These are phyloP conservation scores for Rhinichthys osculus DNA, from an alignment of 2,797 vertebrate genomes.

Conservation along the genomic window DNA sequence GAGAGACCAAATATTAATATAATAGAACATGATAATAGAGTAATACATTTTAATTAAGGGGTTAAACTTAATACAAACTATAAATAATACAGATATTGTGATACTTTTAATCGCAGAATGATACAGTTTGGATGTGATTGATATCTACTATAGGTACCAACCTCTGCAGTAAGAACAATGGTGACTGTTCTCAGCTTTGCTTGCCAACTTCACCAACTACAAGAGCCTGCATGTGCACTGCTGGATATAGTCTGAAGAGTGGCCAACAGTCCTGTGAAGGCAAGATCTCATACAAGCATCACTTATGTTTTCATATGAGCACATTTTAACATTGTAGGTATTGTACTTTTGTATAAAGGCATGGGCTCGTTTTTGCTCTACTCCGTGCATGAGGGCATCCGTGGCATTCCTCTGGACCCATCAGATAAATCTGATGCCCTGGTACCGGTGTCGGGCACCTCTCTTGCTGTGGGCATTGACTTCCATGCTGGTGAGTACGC, in stretches of 20 bases:
- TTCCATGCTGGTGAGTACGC: slow-evolving; percentile 90
- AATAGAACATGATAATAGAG: neutral
- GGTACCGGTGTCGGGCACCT: slow-evolving; percentile 94
- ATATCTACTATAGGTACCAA: slow-evolving; percentile 78
- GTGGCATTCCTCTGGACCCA: slow-evolving; percentile 94
- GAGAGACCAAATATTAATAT: neutral
- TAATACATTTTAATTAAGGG: neutral
- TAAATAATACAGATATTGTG: neutral
- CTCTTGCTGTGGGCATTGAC: slow-evolving; percentile 95
- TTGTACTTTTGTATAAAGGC: slow-evolving; percentile 74
- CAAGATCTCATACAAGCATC: slow-evolving; percentile 58
- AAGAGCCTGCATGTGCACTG: slow-evolving; percentile 95
- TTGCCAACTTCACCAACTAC: slow-evolving; percentile 88
- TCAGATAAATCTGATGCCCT: slow-evolving; percentile 95
- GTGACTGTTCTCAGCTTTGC: slow-evolving; percentile 96
- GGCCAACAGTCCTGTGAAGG: slow-evolving; percentile 96
- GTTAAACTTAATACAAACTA: neutral
- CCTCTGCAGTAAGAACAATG: slow-evolving; percentile 92
- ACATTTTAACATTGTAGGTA: slow-evolving; percentile 12
- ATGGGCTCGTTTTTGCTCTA: slow-evolving; percentile 97
- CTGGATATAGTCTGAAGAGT: slow-evolving; percentile 92
- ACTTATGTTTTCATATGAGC: neutral
- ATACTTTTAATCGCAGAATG: neutral
- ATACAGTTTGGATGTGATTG: neutral
- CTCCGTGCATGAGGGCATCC: slow-evolving; percentile 95